Evolutionary conservation across 2,888 invertebrate genomes (phyloP), one percentile per base, ranked within the genome.

Genomic region (Microctonus aethiopoides): DNA sequence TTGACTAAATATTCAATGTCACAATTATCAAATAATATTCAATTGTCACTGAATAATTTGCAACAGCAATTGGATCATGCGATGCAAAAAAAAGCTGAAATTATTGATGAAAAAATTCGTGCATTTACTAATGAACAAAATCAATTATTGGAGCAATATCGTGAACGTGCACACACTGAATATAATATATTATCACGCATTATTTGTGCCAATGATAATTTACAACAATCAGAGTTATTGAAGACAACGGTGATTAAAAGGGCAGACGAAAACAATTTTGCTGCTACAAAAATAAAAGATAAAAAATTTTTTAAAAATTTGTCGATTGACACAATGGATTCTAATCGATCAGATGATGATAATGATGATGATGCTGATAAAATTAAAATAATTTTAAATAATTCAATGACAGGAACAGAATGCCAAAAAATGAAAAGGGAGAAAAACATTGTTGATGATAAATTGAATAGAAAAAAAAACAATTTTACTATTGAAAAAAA

Each of bases 61-160:
- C 92, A 91, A 80, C 91, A 92, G 78, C 91, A 92, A 79, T 88
- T 94, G 72, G 90, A 91, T 71, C 90, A 91, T 77, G 91, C 90
- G 60, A 87, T 95, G 65, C 91, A 92, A 81, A 89, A 90, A 59
- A 92, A 95, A 86, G 90, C 93, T 64, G 89, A 90, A 57, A 89
- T 90, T 1, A 91, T 93, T 59, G 94, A 95, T 80, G 93, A 93
- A 78, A 90, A 92, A 76, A 92, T 96, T 72, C 91, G 92, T 80
- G 90, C 90, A 72, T 95, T 90, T 87, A 91, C 92, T 74, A 92
- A 92, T 79, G 91, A 92, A 81, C 92, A 94, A 82, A 93, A 93
- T 88, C 90, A 91, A 72, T 89, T 91, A 76, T 89, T 94, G 78
- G 94, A 95, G 82, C 90, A 90, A 75, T 92, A 91, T 84, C 91